These are phyloP conservation scores for Ianthella basta DNA, from an alignment of 37 sponge, comb jelly and placozoan species.

Conservation along the genomic window DNA sequence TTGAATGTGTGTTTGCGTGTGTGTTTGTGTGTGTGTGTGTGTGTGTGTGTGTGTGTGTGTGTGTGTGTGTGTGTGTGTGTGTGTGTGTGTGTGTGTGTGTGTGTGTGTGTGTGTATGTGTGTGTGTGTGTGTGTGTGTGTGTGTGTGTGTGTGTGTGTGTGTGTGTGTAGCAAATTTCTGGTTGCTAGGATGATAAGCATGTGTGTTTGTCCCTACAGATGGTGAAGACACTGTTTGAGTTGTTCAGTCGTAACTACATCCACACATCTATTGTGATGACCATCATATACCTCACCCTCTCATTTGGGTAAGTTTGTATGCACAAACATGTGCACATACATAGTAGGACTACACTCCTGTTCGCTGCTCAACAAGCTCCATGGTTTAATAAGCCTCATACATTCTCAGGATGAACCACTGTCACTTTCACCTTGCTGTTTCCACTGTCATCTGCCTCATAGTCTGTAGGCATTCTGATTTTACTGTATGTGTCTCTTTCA, in stretches of 20 bases:
- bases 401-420: too few species aligned
- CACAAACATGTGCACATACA: background rate
- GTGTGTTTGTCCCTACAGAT: background rate
- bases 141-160: background rate
- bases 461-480: too few species aligned
- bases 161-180: too few species aligned
- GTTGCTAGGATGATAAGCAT: background rate
- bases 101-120: too few species aligned
- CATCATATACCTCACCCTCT: conserved; percentile 62
- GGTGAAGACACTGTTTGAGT: background rate
- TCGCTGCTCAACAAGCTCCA: too few species aligned
- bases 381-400: too few species aligned
- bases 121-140: background rate
- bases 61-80: background rate
- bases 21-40: conserved; percentile 48
- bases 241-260: conserved; percentile 50
- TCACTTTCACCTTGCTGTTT: too few species aligned
- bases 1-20: conserved; percentile 34
- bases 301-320: conserved; percentile 68
- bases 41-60: conserved; percentile 21
- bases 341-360: too few species aligned
- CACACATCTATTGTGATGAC: conserved; percentile 51
- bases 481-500: too few species aligned
- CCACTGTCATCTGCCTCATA: too few species aligned
- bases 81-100: too few species aligned